Evolutionary conservation across 2,113 vertebrate species (phyloP), one percentile per base, ranked within the genome.

Genomic region (Haemorhous mexicanus): DNA sequence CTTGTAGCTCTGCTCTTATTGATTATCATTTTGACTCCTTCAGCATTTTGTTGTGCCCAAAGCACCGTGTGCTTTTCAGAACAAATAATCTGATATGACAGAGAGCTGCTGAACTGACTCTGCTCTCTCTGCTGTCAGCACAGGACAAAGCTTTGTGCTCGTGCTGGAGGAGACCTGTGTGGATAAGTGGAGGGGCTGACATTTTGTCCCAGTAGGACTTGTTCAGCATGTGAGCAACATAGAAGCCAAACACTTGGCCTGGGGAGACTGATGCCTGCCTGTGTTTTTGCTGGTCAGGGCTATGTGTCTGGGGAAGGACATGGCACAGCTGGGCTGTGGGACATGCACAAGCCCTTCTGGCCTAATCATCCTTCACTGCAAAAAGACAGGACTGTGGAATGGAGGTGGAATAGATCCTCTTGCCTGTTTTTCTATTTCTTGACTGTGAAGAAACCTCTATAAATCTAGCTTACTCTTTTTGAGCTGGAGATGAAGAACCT

Each of bases 11-110:
- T 89, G 68, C 39, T 86, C 33, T 32, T 85, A 90, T 49, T 83
- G 93, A 91, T 95, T 86, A 93, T 56, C 27, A 67, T 88, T 94
- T 77, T 62, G 56, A 81, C 61, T 86, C 90, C 78, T 89, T 87
- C 10, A 10, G 79, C 9, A 0, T 86, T 90, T 74, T 90, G 41
- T 41, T 92, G 50, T 83, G 75, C 88, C 78, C 58, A 70, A 74
- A 95, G 85, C 37, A 0, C 43, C 0, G 0, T 32, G 72, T 55
- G 27, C 56, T 84, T 86, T 84, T 77, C 63, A 77, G 90, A 94
- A 95, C 12, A 2, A 80, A 86, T 94, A 88, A 94, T 85, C 72
- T 86, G 94, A 84, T 43, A 16, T 78, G 90, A 90, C 90, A 90
- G 84, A 66, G 75, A 93, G 68, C 50, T 88, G 59, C 82, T 59